phyloP scores from a whole-genome alignment of 1,140 invertebrate species.

The Notospermus geniculatus region DNA sequence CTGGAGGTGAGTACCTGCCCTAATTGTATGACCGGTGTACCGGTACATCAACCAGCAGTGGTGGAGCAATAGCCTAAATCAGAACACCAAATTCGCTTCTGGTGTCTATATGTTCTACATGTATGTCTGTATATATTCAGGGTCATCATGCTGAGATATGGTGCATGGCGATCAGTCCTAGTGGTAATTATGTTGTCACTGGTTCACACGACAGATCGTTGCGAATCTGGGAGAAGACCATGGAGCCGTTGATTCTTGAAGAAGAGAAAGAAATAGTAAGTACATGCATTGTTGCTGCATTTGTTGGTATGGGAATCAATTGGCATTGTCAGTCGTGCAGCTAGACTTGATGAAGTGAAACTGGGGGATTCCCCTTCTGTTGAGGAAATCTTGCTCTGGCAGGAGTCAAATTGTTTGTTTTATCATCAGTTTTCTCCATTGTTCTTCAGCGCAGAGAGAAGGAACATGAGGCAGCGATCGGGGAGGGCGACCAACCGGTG shows the following conservation, averaged over 20 bases:
- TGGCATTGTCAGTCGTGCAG: no score
- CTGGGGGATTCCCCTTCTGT: no score
- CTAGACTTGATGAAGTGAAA: no score
- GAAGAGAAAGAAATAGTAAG: conserved; percentile 77
- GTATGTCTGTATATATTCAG: conserved; percentile 24
- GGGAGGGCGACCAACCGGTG: conserved; percentile 68
- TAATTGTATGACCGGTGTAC: no score
- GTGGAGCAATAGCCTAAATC: no score
- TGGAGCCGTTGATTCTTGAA: conserved; percentile 86
- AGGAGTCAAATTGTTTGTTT: conserved; percentile 1
- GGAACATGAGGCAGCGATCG: conserved; percentile 56
- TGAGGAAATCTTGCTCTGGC: no score
- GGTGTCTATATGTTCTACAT: conserved; percentile 75
- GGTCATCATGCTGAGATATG: conserved; percentile 70
- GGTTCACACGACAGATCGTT: conserved; percentile 87
- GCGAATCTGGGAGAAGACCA: conserved; percentile 80
- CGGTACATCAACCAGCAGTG: no score
- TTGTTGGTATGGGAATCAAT: not conserved
- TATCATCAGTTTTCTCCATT: conserved; percentile 7
- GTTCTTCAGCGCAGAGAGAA: conserved; percentile 49
- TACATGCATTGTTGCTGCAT: conserved; percentile 36
- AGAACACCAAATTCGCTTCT: no score
- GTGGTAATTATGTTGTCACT: conserved; percentile 75
- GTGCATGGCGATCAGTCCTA: conserved; percentile 73
- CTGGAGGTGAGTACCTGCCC: conserved; percentile 79